phyloP scores from a whole-genome alignment of 2,888 invertebrate species.

The Campaea margaritaria region DNA sequence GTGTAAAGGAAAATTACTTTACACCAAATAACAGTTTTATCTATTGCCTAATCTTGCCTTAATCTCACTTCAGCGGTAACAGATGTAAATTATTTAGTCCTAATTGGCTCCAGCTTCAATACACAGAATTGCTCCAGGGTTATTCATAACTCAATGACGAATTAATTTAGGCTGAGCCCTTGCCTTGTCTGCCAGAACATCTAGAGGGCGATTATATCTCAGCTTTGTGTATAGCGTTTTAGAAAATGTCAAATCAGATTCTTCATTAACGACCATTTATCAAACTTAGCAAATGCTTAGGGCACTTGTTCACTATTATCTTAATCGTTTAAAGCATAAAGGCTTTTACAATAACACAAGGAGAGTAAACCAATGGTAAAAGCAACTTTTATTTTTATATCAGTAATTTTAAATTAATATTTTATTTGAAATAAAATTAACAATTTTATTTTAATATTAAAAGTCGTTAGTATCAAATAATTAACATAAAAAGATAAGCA shows the following conservation, averaged over 20 bases:
- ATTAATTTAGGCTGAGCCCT: conserved; percentile 38
- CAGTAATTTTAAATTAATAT: too few species aligned
- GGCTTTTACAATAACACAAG: neutral
- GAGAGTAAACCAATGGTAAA: neutral
- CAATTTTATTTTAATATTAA: conserved; percentile 9
- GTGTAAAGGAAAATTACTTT: conserved; percentile 13
- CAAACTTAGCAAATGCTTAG: conserved; percentile 1
- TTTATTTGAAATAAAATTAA: neutral
- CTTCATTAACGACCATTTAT: conserved; percentile 3
- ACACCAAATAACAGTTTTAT: conserved; percentile 20
- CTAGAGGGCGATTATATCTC: conserved; percentile 31
- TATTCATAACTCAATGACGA: conserved; percentile 41
- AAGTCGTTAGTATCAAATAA: conserved; percentile 11
- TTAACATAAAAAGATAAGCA: conserved; percentile 30
- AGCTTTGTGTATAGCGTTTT: conserved; percentile 18
- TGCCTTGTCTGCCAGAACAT: conserved; percentile 30
- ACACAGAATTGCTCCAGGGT: conserved; percentile 34
- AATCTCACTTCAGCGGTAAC: conserved; percentile 30
- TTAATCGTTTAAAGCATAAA: neutral
- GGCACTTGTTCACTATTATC: neutral
- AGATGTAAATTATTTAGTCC: conserved; percentile 39
- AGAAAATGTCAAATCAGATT: conserved; percentile 20
- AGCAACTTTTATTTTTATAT: too few species aligned
- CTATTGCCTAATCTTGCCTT: conserved; percentile 23
- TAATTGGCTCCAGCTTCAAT: conserved; percentile 40